These are phyloP conservation scores for Otocyon megalotis DNA, from an alignment of 2,113 vertebrate genomes.

Conservation along the genomic window DNA sequence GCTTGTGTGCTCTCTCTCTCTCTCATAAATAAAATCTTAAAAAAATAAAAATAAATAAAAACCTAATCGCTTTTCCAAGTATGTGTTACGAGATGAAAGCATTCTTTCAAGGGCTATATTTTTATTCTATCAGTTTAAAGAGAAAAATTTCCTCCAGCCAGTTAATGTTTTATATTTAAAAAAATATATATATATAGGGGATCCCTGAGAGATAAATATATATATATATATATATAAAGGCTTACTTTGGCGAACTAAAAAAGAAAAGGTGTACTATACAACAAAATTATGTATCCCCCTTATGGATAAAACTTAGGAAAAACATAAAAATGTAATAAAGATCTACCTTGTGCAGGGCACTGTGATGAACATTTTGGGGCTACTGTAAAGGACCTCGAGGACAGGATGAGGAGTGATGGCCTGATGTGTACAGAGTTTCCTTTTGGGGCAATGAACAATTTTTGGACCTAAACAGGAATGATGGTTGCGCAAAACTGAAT, in stretches of 20 bases:
- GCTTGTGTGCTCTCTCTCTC: background rate
- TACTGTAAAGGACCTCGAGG: no score
- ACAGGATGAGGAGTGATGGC: background rate
- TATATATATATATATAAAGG: background rate
- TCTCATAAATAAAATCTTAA: background rate
- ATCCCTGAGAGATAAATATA: no score
- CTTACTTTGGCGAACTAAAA: constrained; percentile 23
- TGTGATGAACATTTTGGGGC: background rate
- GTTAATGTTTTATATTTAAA: background rate
- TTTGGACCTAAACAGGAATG: background rate
- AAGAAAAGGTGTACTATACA: background rate
- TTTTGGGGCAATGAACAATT: no score
- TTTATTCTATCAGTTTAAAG: background rate
- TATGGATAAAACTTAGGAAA: background rate
- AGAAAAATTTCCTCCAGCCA: background rate
- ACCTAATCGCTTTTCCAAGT: background rate
- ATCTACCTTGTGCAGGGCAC: background rate
- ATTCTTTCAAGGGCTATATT: background rate
- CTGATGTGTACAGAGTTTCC: background rate
- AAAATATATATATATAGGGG: background rate
- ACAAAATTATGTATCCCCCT: background rate
- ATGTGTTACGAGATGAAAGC: background rate
- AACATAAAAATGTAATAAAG: background rate
- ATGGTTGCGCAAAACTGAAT: background rate
- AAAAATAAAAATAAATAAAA: background rate